Percentiles rank a stretch among this genome's conserved stretches.
phyloP scores from a whole-genome alignment of 2,113 vertebrate genomes.

The Silurus meridionalis region DNA sequence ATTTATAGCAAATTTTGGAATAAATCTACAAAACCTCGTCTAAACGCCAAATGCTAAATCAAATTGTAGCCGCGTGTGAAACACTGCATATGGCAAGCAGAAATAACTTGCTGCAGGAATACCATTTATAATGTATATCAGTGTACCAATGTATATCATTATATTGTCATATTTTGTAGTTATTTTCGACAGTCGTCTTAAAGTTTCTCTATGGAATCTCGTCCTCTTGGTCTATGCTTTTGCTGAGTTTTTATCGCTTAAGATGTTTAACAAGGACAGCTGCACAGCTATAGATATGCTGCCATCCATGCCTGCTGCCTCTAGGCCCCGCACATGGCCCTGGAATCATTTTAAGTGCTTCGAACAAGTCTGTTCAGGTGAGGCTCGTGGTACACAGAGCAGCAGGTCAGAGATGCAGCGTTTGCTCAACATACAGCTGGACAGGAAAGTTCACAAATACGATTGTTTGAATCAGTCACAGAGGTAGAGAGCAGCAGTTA shows the following conservation, averaged over 20 bases:
- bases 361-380: constrained; percentile 20
- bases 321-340: neutral
- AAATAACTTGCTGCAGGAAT: neutral
- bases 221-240: neutral
- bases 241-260: neutral
- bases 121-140: neutral
- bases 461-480: neutral
- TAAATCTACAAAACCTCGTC: neutral
- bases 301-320: neutral
- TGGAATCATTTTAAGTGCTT: neutral
- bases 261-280: neutral
- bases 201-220: neutral
- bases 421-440: neutral
- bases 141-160: neutral
- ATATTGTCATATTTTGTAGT: neutral
- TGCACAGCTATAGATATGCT: neutral
- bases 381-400: neutral
- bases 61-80: neutral
- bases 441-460: neutral
- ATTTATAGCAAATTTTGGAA: neutral
- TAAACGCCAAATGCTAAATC: neutral
- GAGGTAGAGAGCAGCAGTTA: neutral
- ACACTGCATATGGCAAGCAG: no score
- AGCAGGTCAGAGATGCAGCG: neutral
- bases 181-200: neutral